These are phyloP conservation scores for Holacanthella duospinosa DNA, from an alignment of 2,888 invertebrate species.

Conservation along the genomic window DNA sequence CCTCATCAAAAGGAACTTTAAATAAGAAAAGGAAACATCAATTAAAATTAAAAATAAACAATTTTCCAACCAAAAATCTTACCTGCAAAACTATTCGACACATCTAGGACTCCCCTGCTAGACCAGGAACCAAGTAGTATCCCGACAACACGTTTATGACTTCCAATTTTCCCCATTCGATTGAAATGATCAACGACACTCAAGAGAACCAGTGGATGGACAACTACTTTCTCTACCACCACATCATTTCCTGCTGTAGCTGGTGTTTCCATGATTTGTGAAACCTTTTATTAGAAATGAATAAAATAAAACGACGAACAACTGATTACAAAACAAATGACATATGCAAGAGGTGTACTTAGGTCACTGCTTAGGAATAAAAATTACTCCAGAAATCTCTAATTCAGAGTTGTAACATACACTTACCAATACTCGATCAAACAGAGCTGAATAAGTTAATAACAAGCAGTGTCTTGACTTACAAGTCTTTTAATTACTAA, in stretches of 20 bases:
- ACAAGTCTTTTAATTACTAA: too few relatives aligned
- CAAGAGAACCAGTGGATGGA: constrained; percentile 92
- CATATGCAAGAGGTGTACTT: too few relatives aligned
- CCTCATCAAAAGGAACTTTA: constrained; percentile 94
- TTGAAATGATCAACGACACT: constrained; percentile 99
- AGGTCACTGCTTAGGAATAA: too few relatives aligned
- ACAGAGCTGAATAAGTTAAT: too few relatives aligned
- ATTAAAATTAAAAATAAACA: not conserved
- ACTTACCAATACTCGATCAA: too few relatives aligned
- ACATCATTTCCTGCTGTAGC: not conserved
- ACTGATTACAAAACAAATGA: too few relatives aligned
- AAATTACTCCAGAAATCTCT: too few relatives aligned
- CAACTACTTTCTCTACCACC: constrained; percentile 67
- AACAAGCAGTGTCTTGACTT: too few relatives aligned
- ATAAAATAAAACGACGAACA: not conserved
- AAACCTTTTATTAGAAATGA: not conserved
- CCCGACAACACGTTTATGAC: constrained; percentile 95
- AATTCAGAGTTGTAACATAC: too few relatives aligned
- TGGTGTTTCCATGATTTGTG: not conserved
- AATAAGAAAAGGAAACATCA: not conserved
- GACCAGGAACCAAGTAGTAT: constrained; percentile 92
- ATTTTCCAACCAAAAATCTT: constrained; percentile 39
- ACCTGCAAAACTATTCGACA: constrained; percentile 99
- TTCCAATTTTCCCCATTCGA: constrained; percentile 98
- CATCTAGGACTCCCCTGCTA: constrained; percentile 88